Percentiles rank a stretch among this genome's conserved stretches.
Conservation (phyloP, 2,888 invertebrate genomes). For the Alsophila aescularia region DNA sequence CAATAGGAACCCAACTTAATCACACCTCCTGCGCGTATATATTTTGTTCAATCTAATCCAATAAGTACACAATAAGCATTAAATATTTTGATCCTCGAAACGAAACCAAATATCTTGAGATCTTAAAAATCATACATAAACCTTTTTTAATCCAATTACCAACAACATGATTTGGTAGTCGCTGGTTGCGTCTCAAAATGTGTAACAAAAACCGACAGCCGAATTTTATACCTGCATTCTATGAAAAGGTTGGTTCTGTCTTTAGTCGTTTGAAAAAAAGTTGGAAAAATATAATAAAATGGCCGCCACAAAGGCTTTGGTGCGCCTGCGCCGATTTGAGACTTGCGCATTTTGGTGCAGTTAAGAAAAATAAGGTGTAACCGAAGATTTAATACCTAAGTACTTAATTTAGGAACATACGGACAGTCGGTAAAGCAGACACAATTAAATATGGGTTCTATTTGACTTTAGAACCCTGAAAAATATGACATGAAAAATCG, state of each 20-base stretch:
- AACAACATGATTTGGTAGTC: slow-evolving; percentile 5
- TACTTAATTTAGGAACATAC: too few relatives aligned
- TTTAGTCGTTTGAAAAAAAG: slow-evolving; percentile 64
- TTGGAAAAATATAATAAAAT: slow-evolving; percentile 74
- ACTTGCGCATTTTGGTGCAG: slow-evolving; percentile 68
- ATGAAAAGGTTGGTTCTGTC: slow-evolving; percentile 77
- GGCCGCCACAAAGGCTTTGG: slow-evolving; percentile 76
- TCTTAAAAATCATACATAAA: not conserved
- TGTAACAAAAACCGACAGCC: slow-evolving; percentile 42
- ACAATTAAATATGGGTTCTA: too few relatives aligned
- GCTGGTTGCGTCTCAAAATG: slow-evolving; percentile 29
- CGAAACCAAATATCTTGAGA: not conserved
- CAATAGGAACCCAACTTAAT: too few relatives aligned
- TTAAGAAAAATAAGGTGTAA: slow-evolving; percentile 31
- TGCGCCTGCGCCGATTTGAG: slow-evolving; percentile 69
- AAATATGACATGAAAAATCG: too few relatives aligned
- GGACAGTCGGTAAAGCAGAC: too few relatives aligned
- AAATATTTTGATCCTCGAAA: too few relatives aligned
- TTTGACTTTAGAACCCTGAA: too few relatives aligned
- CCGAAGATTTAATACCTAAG: too few relatives aligned
- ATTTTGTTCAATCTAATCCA: too few relatives aligned
- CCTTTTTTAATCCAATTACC: slow-evolving; percentile 22
- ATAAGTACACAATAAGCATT: too few relatives aligned
- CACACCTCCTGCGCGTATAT: too few relatives aligned
- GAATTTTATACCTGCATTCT: slow-evolving; percentile 79